A percentile compares a stretch with the other conserved stretches of the same genome.
These are phyloP conservation scores for Pomatorhinus ruficollis DNA, from an alignment of 2,113 vertebrate genomes.

Conservation along the genomic window DNA sequence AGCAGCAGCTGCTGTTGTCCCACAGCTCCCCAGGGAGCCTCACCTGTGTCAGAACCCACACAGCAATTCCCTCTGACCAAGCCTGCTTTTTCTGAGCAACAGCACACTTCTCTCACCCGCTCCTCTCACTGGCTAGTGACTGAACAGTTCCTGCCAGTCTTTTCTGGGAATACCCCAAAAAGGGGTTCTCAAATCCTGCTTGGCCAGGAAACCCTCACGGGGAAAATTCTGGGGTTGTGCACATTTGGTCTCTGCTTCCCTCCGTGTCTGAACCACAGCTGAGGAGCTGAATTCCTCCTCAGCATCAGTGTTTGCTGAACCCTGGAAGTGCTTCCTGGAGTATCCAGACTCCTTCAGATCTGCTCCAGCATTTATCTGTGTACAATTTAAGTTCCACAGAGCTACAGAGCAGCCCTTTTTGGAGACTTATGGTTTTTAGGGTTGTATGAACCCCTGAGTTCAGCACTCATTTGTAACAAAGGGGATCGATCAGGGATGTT, in stretches of 20 bases:
- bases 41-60: accelerated
- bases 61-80: not conserved
- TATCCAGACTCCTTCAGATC: not conserved
- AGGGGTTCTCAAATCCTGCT: not conserved
- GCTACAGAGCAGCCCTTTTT: not conserved
- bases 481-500: not conserved
- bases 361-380: not conserved
- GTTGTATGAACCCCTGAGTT: not conserved
- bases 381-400: not conserved
- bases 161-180: not conserved
- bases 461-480: not conserved
- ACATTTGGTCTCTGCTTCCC: not conserved
- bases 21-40: not conserved
- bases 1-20: not conserved
- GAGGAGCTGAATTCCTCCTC: not conserved
- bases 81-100: not conserved
- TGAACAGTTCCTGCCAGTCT: not conserved
- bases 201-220: not conserved
- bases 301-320: not conserved
- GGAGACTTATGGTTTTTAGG: not conserved
- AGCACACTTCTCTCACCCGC: not conserved
- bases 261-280: not conserved
- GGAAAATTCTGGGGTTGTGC: not conserved
- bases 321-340: not conserved
- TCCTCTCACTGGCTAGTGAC: no score